Conservation (phyloP, 1,140 invertebrate species). For the Brachionus calyciflorus region DNA sequence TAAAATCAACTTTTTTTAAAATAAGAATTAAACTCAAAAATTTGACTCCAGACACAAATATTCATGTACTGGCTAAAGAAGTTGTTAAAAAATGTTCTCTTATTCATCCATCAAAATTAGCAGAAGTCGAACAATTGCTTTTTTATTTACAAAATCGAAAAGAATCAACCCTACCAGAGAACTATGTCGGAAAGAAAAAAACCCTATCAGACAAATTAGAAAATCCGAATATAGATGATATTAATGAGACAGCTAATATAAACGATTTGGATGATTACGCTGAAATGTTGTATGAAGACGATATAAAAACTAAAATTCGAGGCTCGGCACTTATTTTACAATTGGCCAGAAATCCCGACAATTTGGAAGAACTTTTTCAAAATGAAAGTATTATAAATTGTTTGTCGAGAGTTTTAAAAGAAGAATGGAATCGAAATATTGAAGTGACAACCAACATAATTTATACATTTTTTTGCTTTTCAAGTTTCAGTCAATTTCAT, state of each 20-base stretch:
- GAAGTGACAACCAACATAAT: slow-evolving; percentile 93
- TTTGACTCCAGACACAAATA: slow-evolving; percentile 75
- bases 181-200: slow-evolving; percentile 47
- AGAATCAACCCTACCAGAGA: slow-evolving; percentile 58
- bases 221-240: slow-evolving; percentile 56
- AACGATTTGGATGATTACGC: slow-evolving; percentile 79
- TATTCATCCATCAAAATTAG: slow-evolving; percentile 77
- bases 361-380: slow-evolving; percentile 75
- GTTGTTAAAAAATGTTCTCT: slow-evolving; percentile 83
- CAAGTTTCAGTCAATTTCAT: slow-evolving; percentile 92
- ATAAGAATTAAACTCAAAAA: slow-evolving; percentile 76
- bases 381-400: slow-evolving; percentile 91
- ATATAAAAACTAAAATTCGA: slow-evolving; percentile 81
- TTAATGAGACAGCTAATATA: slow-evolving; percentile 70
- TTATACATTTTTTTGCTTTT: slow-evolving; percentile 95
- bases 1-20: not conserved
- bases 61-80: slow-evolving; percentile 74
- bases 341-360: slow-evolving; percentile 84
- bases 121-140: slow-evolving; percentile 84
- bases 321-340: slow-evolving; percentile 86
- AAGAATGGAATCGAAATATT: slow-evolving; percentile 93
- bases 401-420: slow-evolving; percentile 83
- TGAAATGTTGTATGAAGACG: slow-evolving; percentile 84
- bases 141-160: slow-evolving; percentile 83
- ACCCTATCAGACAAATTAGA: slow-evolving; percentile 59